Percentiles rank a stretch among this genome's conserved stretches.
phyloP scores from a whole-genome alignment of 2,113 vertebrate species.

The Alligator mississippiensis region DNA sequence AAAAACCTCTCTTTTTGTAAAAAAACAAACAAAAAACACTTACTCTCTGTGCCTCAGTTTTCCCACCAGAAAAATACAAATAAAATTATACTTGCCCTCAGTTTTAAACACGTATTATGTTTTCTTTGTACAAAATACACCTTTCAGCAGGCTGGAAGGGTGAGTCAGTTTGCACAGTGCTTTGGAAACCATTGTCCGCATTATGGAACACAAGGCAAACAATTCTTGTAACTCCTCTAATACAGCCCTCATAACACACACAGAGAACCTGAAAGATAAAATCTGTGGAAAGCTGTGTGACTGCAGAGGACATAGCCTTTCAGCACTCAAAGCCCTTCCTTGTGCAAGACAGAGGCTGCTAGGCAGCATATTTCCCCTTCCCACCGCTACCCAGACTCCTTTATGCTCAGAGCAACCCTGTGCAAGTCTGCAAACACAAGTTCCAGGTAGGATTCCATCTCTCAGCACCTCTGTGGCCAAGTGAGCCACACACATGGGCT shows the following conservation, averaged over 20 bases:
- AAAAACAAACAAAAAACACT: too few species aligned
- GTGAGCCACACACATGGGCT: not conserved
- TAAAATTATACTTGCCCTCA: not conserved
- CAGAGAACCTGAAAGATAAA: slow-evolving; percentile 45
- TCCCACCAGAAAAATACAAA: not conserved
- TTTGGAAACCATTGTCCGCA: not conserved
- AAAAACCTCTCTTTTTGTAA: not conserved
- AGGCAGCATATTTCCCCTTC: not conserved
- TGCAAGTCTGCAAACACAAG: not conserved
- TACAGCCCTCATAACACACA: not conserved
- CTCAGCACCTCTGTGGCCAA: not conserved
- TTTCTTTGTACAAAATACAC: not conserved
- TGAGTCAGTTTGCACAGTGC: not conserved
- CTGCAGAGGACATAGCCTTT: not conserved
- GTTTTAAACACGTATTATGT: not conserved
- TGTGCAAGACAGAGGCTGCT: slow-evolving; percentile 25
- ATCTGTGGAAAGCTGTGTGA: not conserved
- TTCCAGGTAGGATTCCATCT: not conserved
- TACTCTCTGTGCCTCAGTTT: not conserved
- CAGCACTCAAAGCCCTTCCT: not conserved
- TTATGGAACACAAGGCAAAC: slow-evolving; percentile 19
- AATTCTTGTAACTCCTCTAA: slow-evolving; percentile 29
- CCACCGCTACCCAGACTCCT: not conserved
- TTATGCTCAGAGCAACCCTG: not conserved
- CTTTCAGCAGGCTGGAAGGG: not conserved